Evolutionary conservation across 1,140 invertebrate species (phyloP).

Genomic region (Hyles vespertilio): DNA sequence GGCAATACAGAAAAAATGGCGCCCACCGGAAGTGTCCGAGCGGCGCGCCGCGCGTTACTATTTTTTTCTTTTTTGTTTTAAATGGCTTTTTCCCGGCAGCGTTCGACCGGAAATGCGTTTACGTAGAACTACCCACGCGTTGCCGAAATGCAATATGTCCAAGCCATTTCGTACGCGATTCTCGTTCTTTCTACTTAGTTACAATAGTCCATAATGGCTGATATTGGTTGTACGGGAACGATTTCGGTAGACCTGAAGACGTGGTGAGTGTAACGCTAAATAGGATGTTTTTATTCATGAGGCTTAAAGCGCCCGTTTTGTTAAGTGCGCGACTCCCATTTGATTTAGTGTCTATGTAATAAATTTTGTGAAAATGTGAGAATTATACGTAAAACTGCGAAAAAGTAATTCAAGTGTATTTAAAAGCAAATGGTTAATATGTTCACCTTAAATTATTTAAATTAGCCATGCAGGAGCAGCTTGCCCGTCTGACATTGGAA

Average conservation of each 20-base stretch:
- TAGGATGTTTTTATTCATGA: conserved; percentile 75
- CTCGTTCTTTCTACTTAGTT: conserved; percentile 39
- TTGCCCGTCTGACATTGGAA: no score
- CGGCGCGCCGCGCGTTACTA: conserved; percentile 71
- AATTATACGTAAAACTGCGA: conserved; percentile 36
- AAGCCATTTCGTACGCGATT: conserved; percentile 51
- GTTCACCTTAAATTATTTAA: conserved; percentile 4
- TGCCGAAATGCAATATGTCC: conserved; percentile 47
- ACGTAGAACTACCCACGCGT: conserved; percentile 62
- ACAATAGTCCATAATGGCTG: conserved; percentile 41
- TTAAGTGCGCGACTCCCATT: conserved; percentile 63
- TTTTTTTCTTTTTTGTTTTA: conserved; percentile 73
- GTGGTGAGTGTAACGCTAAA: conserved; percentile 66
- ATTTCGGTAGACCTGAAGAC: conserved; percentile 46
- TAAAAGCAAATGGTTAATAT: conserved; percentile 6
- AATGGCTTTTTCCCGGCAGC: conserved; percentile 75
- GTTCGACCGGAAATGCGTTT: conserved; percentile 74
- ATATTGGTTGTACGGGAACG: conserved; percentile 26
- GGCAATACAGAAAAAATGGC: conserved; percentile 76
- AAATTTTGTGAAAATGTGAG: conserved; percentile 59
- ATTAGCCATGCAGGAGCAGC: neutral
- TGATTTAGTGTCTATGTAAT: conserved; percentile 70
- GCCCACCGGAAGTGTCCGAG: conserved; percentile 75
- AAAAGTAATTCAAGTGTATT: conserved; percentile 31
- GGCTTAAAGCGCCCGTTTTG: conserved; percentile 57